These are phyloP conservation scores for Eulemur mongoz DNA, from an alignment of 2,797 vertebrate species.

Conservation along the genomic window DNA sequence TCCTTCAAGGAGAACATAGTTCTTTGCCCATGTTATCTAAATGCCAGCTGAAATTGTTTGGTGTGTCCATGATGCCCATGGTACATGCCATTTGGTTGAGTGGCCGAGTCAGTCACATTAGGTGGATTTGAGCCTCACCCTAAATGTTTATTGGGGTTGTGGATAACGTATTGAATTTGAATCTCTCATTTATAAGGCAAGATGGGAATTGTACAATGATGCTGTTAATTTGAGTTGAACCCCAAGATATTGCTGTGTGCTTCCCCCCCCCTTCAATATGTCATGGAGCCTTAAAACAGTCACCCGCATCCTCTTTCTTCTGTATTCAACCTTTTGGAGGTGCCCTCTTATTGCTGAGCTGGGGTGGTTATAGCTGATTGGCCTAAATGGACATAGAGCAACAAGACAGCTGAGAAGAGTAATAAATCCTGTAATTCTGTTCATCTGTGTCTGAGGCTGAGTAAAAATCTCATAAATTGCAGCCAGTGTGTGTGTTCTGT, in stretches of 20 bases:
- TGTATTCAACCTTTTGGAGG: conserved; percentile 19
- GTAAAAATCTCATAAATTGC: conserved; percentile 21
- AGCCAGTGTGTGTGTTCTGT: conserved; percentile 4
- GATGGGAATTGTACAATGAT: conserved; percentile 75
- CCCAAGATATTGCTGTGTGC: conserved; percentile 46
- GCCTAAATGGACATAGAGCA: background rate
- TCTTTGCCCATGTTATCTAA: conserved; percentile 43
- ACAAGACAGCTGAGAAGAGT: background rate
- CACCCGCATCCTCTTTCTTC: background rate
- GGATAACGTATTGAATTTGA: conserved; percentile 67
- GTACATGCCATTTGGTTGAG: background rate
- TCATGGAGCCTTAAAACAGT: conserved; percentile 2
- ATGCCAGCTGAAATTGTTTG: background rate
- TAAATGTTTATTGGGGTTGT: conserved; percentile 11
- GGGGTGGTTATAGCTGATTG: background rate
- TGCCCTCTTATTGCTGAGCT: background rate
- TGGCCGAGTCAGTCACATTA: background rate
- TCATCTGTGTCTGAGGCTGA: conserved; percentile 18
- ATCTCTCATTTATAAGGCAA: conserved; percentile 74
- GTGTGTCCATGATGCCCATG: background rate
- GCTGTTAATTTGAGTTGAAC: conserved; percentile 76
- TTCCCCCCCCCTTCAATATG: background rate
- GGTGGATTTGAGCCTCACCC: conserved; percentile 33
- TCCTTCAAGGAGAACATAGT: conserved; percentile 19
- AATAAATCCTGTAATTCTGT: background rate